Base-by-base conservation (phyloP, 2,888 invertebrate species). In the Drosophila tanythrix region DNA sequence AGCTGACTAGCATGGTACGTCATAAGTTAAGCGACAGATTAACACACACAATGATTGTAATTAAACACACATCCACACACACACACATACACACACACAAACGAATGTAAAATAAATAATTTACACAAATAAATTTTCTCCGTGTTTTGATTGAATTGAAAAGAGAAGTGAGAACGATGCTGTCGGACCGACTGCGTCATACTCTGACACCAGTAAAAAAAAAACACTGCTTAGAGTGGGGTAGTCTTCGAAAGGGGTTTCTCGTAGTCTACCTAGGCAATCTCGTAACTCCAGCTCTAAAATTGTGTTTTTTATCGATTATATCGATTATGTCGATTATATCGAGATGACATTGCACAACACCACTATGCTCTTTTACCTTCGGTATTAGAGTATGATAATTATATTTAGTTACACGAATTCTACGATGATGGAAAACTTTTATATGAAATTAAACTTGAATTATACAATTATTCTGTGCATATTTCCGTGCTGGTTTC, bases 401-500 rank as follows among this genome's bases (percentile, higher is more conserved):
- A 21, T 13, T 43, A 5, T 21, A 43, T 43, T 43, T 5, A n/a
- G 5, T 11, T n/a, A n/a, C 11, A n/a, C 5, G n/a, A 40, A n/a
- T 40, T n/a, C n/a, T n/a, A 10, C n/a, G 11, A 18, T 18, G 8
- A 38, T 7, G 7, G 7, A 1, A 36, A 36, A 36, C 36, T 36
- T 36, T 35, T 13, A 11, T 35, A 13, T 35, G 35, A 35, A 35
- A 4, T 35, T 35, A 6, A 15, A 6, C 4, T 40, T n/a, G 10
- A 10, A 40, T 40, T n/a, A 0, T 2, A 11, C 11, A 21, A 43
- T 43, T 2, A 46, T 27, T 15, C 8, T 8, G 7, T 2, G 2
- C 13, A 15, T 15, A 8, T 93, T 97, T 98, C 93, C 95, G 98
- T 70, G 98, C 98, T 25, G 96, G 97, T 10, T 99, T 98, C 93